Conservation (phyloP, 2,113 vertebrate genomes). For the Ascaphus truei region DNA sequence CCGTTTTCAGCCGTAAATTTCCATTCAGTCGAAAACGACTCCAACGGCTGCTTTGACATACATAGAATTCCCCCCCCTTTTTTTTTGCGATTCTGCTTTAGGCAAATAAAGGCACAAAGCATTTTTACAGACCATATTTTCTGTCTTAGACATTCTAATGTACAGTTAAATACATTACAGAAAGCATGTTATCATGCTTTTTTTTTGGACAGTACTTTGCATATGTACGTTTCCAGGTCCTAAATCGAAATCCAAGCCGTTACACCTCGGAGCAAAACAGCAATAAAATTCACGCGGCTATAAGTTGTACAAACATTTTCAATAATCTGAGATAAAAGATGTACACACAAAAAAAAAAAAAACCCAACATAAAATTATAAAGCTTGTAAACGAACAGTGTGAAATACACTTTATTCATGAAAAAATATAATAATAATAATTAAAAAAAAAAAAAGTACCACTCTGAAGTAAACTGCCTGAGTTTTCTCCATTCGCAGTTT, state of each 20-base stretch:
- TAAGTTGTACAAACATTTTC: slow-evolving; percentile 64
- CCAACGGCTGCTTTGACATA: no score
- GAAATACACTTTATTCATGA: slow-evolving; percentile 79
- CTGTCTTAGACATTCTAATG: slow-evolving; percentile 60
- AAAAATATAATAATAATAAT: slow-evolving; percentile 79
- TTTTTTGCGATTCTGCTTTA: slow-evolving; percentile 4
- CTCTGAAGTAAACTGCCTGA: slow-evolving; percentile 74
- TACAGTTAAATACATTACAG: slow-evolving; percentile 48
- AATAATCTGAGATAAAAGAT: slow-evolving; percentile 69
- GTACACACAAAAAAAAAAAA: slow-evolving; percentile 48
- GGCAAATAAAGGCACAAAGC: slow-evolving; percentile 25
- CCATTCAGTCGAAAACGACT: no score
- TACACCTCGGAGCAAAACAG: slow-evolving; percentile 54
- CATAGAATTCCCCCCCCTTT: no score
- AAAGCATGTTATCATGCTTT: slow-evolving; percentile 17
- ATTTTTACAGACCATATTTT: slow-evolving; percentile 40
- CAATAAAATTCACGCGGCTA: slow-evolving; percentile 56
- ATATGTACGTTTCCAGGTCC: slow-evolving; percentile 63
- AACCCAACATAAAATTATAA: slow-evolving; percentile 79
- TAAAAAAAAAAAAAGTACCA: slow-evolving; percentile 92
- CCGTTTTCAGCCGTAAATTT: no score
- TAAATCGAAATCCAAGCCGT: slow-evolving; percentile 53
- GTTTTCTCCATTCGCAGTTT: slow-evolving; percentile 71
- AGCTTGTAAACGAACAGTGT: slow-evolving; percentile 77
- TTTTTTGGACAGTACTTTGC: slow-evolving; percentile 57